These are phyloP conservation scores for Orientallactaga sibirica DNA, from an alignment of 2,797 vertebrate species.

Conservation along the genomic window DNA sequence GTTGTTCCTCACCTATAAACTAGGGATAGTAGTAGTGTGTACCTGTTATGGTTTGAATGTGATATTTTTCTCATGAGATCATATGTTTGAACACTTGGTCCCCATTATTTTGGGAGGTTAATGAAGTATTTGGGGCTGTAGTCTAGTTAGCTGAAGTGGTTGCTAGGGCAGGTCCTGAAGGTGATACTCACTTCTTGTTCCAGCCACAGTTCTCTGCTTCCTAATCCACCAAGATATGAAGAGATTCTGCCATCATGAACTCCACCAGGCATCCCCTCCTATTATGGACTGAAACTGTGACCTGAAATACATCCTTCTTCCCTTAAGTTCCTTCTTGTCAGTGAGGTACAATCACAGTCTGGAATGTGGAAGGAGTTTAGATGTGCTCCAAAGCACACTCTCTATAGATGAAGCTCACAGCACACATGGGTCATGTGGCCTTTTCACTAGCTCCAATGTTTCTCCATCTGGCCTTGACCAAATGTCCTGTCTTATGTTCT, in stretches of 20 bases:
- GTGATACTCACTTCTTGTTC: not conserved
- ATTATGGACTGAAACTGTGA: not conserved
- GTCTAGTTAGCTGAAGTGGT: not conserved
- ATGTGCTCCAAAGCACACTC: not conserved
- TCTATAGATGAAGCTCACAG: not conserved
- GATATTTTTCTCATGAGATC: not conserved
- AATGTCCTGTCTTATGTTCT: not conserved
- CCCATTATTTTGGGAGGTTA: not conserved
- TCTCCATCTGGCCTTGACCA: not conserved
- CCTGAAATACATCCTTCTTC: not conserved
- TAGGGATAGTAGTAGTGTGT: not conserved
- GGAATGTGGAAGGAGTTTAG: constrained; percentile 38
- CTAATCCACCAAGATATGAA: not conserved
- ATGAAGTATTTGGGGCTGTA: not conserved
- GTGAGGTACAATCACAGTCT: not conserved
- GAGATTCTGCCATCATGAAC: not conserved
- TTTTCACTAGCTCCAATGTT: not conserved
- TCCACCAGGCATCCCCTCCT: not conserved
- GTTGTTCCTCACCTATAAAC: not conserved
- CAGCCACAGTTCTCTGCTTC: not conserved
- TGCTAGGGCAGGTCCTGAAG: not conserved
- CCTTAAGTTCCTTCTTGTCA: not conserved
- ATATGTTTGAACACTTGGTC: not conserved
- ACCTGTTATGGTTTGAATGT: not conserved
- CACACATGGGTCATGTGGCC: not conserved